A percentile compares a stretch with the other conserved stretches of the same genome.
These are phyloP conservation scores for Pterobdella sp. DNA, from an alignment of 2,888 invertebrate species.

Conservation along the genomic window DNA sequence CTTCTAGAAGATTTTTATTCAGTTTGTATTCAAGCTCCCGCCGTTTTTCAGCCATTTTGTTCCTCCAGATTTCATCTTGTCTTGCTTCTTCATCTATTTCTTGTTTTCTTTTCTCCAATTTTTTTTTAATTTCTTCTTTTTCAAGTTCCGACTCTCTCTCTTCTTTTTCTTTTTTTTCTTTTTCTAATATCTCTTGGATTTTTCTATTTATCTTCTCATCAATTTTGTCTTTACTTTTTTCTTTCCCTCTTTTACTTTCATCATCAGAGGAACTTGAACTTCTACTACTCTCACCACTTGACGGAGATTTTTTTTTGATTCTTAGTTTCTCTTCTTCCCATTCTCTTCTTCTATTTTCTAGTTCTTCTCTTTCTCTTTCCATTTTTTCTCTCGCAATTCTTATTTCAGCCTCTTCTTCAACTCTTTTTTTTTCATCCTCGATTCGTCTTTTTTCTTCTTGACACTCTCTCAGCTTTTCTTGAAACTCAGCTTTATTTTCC, in stretches of 20 bases:
- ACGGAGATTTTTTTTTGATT: no score
- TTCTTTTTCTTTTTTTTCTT: slow-evolving; percentile 1
- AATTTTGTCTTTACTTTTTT: neutral
- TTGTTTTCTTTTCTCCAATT: neutral
- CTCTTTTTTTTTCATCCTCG: neutral
- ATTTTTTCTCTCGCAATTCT: neutral
- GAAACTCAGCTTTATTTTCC: neutral
- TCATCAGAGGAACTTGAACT: neutral
- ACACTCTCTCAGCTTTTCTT: neutral
- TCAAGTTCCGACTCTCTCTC: neutral
- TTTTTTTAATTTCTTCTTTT: no score
- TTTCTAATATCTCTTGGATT: neutral
- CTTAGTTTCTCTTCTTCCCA: neutral
- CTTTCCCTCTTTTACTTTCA: neutral
- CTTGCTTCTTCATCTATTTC: neutral
- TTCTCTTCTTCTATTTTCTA: neutral
- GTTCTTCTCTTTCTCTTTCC: neutral
- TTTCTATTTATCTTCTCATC: neutral
- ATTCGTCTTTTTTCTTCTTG: neutral
- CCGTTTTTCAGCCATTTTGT: neutral
- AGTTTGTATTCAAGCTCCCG: neutral
- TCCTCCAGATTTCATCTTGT: neutral
- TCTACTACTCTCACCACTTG: neutral
- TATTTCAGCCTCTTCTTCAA: neutral
- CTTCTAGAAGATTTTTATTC: neutral